phyloP scores from a whole-genome alignment of 2,113 vertebrate genomes.

The Brienomyrus longianalis region DNA sequence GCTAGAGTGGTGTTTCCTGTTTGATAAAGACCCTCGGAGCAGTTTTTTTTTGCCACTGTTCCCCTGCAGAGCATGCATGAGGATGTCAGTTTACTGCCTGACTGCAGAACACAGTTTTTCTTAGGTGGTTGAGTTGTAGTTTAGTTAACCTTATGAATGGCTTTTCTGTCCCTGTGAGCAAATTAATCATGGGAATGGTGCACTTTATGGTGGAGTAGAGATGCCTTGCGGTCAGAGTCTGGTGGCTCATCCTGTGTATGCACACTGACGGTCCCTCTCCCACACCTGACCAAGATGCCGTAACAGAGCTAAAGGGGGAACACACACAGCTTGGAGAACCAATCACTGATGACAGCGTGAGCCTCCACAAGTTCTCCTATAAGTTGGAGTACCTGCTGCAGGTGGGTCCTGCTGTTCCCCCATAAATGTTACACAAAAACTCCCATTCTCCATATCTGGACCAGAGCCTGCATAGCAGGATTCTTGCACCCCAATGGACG shows the following conservation, averaged over 20 bases:
- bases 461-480: neutral
- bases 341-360: slow-evolving; percentile 81
- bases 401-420: slow-evolving; percentile 42
- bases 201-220: neutral
- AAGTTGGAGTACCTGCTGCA: slow-evolving; percentile 90
- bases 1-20: neutral
- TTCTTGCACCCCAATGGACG: neutral
- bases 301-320: slow-evolving; percentile 77
- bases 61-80: neutral
- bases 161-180: neutral
- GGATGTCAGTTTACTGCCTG: neutral
- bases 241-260: neutral
- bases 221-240: neutral
- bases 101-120: neutral
- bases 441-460: neutral
- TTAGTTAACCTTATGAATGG: neutral
- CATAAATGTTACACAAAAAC: neutral
- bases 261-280: slow-evolving; percentile 26
- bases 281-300: slow-evolving; percentile 69
- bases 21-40: neutral
- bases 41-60: neutral
- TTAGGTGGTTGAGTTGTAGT: neutral
- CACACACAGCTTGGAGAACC: slow-evolving; percentile 81
- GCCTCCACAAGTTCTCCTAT: slow-evolving; percentile 87
- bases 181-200: neutral